phyloP scores from a whole-genome alignment of 2,888 invertebrate species.

The Myopa testacea region DNA sequence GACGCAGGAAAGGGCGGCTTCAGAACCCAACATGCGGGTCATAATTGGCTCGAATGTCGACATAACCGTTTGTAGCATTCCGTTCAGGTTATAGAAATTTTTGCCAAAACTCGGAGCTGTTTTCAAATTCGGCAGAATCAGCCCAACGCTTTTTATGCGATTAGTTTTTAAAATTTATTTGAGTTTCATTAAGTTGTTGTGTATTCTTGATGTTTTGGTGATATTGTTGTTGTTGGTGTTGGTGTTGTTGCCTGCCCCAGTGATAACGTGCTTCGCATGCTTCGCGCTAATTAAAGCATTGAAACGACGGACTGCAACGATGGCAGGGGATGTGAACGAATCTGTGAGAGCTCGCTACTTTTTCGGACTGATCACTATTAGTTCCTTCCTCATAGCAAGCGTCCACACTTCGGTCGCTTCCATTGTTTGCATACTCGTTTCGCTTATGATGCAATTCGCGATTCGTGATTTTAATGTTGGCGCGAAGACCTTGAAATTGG shows the following conservation, averaged over 20 bases:
- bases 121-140: not conserved
- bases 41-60: too few species aligned
- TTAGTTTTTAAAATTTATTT: not conserved
- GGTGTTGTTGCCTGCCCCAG: not conserved
- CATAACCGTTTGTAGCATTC: too few species aligned
- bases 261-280: not conserved
- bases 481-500: not conserved
- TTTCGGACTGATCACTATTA: too few species aligned
- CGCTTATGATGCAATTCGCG: not conserved
- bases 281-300: not conserved
- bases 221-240: not conserved
- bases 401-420: too few species aligned
- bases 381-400: not conserved
- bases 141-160: not conserved
- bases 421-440: not conserved
- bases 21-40: too few species aligned
- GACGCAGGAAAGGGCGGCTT: too few species aligned
- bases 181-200: not conserved
- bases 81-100: not conserved
- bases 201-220: not conserved
- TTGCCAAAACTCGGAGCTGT: not conserved
- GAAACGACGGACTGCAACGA: not conserved
- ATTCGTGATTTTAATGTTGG: not conserved
- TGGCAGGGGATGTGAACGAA: not conserved
- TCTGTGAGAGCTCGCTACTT: not conserved